A percentile compares a stretch with the other conserved stretches of the same genome.
These are phyloP conservation scores for Gymnocypris eckloni DNA, from an alignment of 2,797 vertebrate species.

Conservation along the genomic window DNA sequence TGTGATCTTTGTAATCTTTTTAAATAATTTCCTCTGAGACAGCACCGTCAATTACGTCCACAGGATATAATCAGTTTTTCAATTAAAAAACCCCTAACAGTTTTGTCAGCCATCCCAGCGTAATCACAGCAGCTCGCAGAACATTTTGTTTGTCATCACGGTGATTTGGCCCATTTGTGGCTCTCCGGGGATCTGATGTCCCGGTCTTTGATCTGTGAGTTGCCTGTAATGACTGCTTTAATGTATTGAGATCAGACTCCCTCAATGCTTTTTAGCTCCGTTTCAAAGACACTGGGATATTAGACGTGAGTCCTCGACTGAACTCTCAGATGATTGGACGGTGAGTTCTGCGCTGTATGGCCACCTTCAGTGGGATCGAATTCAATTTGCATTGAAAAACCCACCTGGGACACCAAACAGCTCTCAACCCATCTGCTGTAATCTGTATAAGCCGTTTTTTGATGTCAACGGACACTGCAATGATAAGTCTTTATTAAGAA, in stretches of 20 bases:
- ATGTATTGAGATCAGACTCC: slow-evolving; percentile 48
- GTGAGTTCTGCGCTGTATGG: background rate
- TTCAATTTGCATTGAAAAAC: slow-evolving; percentile 16
- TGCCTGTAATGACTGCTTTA: slow-evolving; percentile 48
- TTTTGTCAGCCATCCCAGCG: slow-evolving; percentile 6
- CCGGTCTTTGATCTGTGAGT: slow-evolving; percentile 55
- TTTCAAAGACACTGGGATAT: slow-evolving; percentile 50
- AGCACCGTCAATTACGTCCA: background rate
- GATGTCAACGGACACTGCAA: background rate
- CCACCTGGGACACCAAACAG: background rate
- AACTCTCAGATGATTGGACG: slow-evolving; percentile 32
- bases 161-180: slow-evolving; percentile 46
- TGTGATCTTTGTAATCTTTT: background rate
- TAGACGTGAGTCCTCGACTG: slow-evolving; percentile 38
- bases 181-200: slow-evolving; percentile 47
- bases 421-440: slow-evolving; percentile 26
- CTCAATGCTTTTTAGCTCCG: slow-evolving; percentile 38
- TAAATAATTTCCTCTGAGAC: slow-evolving; percentile 1
- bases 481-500: slow-evolving; percentile 23
- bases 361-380: slow-evolving; percentile 13
- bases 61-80: slow-evolving; percentile 27
- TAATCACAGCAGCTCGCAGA: slow-evolving; percentile 14
- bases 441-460: background rate
- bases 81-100: slow-evolving; percentile 11
- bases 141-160: slow-evolving; percentile 40